A percentile compares a stretch with the other conserved stretches of the same genome.
Evolutionary conservation across 2,888 invertebrate genomes (phyloP).

Genomic region (Eubasilissa splendida): DNA sequence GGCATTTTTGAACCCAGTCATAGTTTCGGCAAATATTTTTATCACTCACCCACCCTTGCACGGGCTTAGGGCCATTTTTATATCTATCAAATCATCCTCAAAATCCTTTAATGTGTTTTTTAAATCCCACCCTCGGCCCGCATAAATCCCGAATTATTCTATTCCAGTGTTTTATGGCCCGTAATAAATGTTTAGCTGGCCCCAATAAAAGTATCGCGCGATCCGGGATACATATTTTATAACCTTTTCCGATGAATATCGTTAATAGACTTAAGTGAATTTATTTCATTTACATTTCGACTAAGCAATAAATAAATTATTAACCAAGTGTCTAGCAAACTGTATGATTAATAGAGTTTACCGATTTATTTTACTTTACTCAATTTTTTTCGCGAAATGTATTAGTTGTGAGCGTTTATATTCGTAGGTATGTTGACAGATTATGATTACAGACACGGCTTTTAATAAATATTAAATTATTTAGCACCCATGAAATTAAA

Average conservation of each 20-base stretch:
- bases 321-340: not conserved
- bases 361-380: too few species aligned
- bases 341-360: too few species aligned
- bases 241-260: slow-evolving; percentile 28
- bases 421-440: too few species aligned
- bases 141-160: slow-evolving; percentile 48
- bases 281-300: slow-evolving; percentile 33
- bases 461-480: too few species aligned
- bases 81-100: slow-evolving; percentile 40
- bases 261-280: slow-evolving; percentile 27
- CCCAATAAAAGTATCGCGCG: slow-evolving; percentile 30
- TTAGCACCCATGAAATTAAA: too few species aligned
- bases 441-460: too few species aligned
- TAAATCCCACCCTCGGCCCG: slow-evolving; percentile 38
- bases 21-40: too few species aligned
- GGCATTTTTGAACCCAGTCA: too few species aligned
- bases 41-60: too few species aligned
- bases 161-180: slow-evolving; percentile 45
- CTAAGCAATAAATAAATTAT: not conserved
- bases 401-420: too few species aligned
- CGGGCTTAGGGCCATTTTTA: not conserved
- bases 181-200: slow-evolving; percentile 46
- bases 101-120: slow-evolving; percentile 45
- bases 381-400: too few species aligned
- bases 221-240: slow-evolving; percentile 34